Percentiles rank a stretch among this genome's conserved stretches.
phyloP scores from a whole-genome alignment of 2,888 invertebrate species.

The Diadromus collaris region DNA sequence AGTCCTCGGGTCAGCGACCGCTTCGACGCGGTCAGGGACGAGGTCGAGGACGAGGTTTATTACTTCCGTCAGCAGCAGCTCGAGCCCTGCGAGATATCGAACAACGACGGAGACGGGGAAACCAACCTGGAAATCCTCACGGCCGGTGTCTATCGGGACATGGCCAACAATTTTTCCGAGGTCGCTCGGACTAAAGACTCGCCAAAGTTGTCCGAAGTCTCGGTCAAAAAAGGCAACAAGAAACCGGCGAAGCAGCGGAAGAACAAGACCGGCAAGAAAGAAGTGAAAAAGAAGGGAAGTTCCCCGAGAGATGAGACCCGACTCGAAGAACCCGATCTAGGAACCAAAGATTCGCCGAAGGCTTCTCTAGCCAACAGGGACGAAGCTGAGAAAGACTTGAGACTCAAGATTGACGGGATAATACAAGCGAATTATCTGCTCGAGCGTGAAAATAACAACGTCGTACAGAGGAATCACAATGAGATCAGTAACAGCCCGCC shows the following conservation, averaged over 20 bases:
- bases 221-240: not conserved
- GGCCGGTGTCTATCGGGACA: conserved; percentile 57
- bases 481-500: conserved; percentile 27
- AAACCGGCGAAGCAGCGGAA: conserved; percentile 30
- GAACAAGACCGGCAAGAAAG: conserved; percentile 38
- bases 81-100: conserved; percentile 55
- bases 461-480: conserved; percentile 55
- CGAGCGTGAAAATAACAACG: conserved; percentile 75
- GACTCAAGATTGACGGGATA: conserved; percentile 71
- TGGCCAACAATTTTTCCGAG: conserved; percentile 64
- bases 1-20: conserved; percentile 6
- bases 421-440: conserved; percentile 72
- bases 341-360: not conserved
- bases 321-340: conserved; percentile 32
- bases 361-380: conserved; percentile 13
- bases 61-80: conserved; percentile 53
- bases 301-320: conserved; percentile 12
- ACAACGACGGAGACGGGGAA: conserved; percentile 61
- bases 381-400: conserved; percentile 63
- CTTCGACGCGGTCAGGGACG: conserved; percentile 16
- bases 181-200: conserved; percentile 40
- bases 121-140: conserved; percentile 52
- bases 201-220: not conserved
- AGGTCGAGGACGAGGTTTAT: conserved; percentile 54
- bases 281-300: conserved; percentile 24